These are phyloP conservation scores for Esox masquinongy DNA, from an alignment of 2,797 vertebrate species.

Conservation along the genomic window DNA sequence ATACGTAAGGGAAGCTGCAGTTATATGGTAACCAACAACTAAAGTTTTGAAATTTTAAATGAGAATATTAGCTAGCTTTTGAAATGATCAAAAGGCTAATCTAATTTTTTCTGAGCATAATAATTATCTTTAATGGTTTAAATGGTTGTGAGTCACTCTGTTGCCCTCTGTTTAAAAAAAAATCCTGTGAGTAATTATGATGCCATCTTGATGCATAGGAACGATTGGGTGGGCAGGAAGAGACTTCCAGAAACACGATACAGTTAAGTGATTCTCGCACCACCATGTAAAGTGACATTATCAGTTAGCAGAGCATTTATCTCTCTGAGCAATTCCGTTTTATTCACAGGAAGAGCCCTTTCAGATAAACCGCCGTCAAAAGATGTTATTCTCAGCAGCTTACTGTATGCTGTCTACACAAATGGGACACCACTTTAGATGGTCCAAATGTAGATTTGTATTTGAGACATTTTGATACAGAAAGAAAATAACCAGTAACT, in stretches of 20 bases:
- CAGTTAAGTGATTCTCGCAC: constrained; percentile 27
- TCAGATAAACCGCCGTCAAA: constrained; percentile 45
- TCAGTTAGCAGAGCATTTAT: constrained; percentile 35
- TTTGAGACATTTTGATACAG: too few relatives aligned
- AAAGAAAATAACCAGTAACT: too few relatives aligned
- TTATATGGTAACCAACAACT: not conserved
- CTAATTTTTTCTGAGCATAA: not conserved
- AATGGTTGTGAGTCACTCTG: not conserved
- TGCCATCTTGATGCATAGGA: constrained; percentile 5
- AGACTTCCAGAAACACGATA: constrained; percentile 12
- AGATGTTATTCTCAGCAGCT: constrained; percentile 6
- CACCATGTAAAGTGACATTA: constrained; percentile 42
- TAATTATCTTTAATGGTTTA: not conserved
- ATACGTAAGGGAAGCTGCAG: not conserved
- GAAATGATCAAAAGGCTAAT: not conserved
- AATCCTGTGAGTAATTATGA: constrained; percentile 9
- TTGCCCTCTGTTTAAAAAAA: constrained; percentile 14
- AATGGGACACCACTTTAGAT: too few relatives aligned
- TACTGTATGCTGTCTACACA: not conserved
- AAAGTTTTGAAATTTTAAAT: not conserved
- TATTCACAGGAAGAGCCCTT: constrained; percentile 37
- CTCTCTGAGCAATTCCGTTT: constrained; percentile 36
- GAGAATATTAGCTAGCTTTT: not conserved
- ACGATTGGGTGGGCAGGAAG: constrained; percentile 11
- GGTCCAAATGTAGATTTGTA: too few relatives aligned